Base-by-base conservation (phyloP, 92 coral and sea anemone species). In the Nematostella vectensis region DNA sequence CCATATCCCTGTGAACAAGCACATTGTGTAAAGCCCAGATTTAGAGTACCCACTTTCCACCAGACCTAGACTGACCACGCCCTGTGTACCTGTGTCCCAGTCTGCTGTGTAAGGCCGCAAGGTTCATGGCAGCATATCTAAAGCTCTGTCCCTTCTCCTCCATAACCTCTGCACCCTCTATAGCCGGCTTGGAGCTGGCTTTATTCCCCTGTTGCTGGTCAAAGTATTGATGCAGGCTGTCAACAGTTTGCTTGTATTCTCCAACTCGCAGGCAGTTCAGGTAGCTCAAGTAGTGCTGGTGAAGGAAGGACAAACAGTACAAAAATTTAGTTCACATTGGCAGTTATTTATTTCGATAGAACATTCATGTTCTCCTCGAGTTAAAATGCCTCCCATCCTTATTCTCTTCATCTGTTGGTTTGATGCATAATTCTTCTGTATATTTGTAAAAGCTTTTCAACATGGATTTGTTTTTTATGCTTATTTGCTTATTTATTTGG, bases 141-240 rank as follows among this genome's bases (percentile, higher is more conserved):
- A 91, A 91, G 42, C 98, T 74, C 47, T 77, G 70, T 45, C 95
- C 85, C 31, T 79, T 73, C 61, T 91, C 98, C 49, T 77, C 83
- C 57, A 85, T 84, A 3, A 55, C 54, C 15, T 78, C 97, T 24
- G 73, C 87, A 1, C 50, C 31, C 24, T 77, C 88, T 18, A 69
- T 11, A 8, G 57, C 74, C 31, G 23, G 33, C 58, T 69, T 78
- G 54, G 88, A 4, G n/a, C 66, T 36, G 22, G 83, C 44, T 21
- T 58, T 65, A 15, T 70, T 78, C 98, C 98, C 85, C 17, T 85
- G 87, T 51, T 91, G 88, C 33, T 75, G 88, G 58, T 91, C 98
- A 74, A 86, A 91, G 65, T 91, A 91, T 62, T 83, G 98, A 63
- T 91, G 86, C 48, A 91, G 50, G 37, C 98, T 86, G 55, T 91